Evolutionary conservation across 2,888 invertebrate genomes (phyloP).

Genomic region (Polyommatus icarus): DNA sequence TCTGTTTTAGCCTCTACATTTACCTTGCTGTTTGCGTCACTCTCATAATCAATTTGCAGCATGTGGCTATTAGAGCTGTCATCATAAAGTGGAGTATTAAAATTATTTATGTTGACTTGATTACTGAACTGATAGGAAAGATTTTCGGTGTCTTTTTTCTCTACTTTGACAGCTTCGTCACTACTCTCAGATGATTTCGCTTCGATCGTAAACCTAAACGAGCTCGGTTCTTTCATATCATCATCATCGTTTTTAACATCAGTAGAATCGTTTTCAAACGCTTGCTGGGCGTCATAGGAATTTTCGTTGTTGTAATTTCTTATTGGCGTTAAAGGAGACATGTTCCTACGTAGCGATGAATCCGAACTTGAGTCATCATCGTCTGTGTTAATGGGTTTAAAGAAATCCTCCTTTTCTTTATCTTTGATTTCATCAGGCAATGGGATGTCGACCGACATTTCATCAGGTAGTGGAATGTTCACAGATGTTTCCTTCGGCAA

Average conservation of each 20-base stretch:
- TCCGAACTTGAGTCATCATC: slow-evolving; percentile 70
- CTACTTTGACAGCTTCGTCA: slow-evolving; percentile 50
- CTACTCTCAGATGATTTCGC: slow-evolving; percentile 58
- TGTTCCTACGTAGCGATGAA: slow-evolving; percentile 67
- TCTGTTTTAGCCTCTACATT: slow-evolving; percentile 62
- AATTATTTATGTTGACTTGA: slow-evolving; percentile 67
- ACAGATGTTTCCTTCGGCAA: slow-evolving; percentile 57
- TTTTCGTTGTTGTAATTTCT: slow-evolving; percentile 74
- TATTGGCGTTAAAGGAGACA: slow-evolving; percentile 74
- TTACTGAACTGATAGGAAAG: slow-evolving; percentile 65
- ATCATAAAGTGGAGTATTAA: slow-evolving; percentile 66
- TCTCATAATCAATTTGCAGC: slow-evolving; percentile 72
- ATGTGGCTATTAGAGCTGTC: slow-evolving; percentile 74
- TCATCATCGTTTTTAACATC: slow-evolving; percentile 56
- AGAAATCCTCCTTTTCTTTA: slow-evolving; percentile 54
- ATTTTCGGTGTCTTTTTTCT: slow-evolving; percentile 60
- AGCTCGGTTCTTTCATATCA: slow-evolving; percentile 61
- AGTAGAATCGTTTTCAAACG: slow-evolving; percentile 63
- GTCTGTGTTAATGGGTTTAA: slow-evolving; percentile 64
- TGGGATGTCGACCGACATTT: slow-evolving; percentile 51
- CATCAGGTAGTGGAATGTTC: slow-evolving; percentile 46
- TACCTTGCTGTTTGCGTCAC: slow-evolving; percentile 72
- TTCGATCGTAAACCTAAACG: slow-evolving; percentile 69
- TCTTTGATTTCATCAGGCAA: slow-evolving; percentile 57
- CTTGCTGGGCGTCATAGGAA: slow-evolving; percentile 74